Evolutionary conservation across 2,888 invertebrate genomes (phyloP).

Genomic region (Rhamnusium bicolor): DNA sequence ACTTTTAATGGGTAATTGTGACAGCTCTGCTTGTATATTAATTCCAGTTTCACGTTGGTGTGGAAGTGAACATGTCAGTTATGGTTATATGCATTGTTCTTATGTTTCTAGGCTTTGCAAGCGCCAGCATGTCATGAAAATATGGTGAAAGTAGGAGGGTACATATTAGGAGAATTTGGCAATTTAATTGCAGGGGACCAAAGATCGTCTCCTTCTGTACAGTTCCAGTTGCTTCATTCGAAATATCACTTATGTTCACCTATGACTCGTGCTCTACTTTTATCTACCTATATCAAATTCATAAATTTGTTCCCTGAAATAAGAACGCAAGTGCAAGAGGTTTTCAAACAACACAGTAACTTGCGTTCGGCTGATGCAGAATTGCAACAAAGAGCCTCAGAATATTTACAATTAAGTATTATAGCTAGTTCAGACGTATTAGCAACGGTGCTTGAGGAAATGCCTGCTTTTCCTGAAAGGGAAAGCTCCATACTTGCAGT

Average conservation of each 20-base stretch:
- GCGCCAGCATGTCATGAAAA: slow-evolving; percentile 99
- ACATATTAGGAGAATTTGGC: slow-evolving; percentile 99
- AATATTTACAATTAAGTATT: slow-evolving; percentile 96
- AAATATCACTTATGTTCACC: slow-evolving; percentile 99
- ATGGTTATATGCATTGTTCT: no score
- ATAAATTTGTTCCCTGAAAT: slow-evolving; percentile 99
- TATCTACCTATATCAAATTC: slow-evolving; percentile 99
- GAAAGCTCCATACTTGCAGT: slow-evolving; percentile 98
- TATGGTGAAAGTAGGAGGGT: slow-evolving; percentile 99
- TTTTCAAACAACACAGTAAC: slow-evolving; percentile 95
- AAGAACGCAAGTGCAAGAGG: slow-evolving; percentile 92
- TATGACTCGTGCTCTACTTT: slow-evolving; percentile 94
- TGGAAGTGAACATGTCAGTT: no score
- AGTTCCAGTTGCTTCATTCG: slow-evolving; percentile 98
- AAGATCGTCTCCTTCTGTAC: slow-evolving; percentile 96
- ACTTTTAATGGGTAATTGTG: no score
- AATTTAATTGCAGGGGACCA: slow-evolving; percentile 99
- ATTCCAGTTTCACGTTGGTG: no score
- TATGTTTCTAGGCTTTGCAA: slow-evolving; percentile 85
- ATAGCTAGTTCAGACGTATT: slow-evolving; percentile 97
- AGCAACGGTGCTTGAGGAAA: slow-evolving; percentile 98
- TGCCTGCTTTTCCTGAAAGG: slow-evolving; percentile 99
- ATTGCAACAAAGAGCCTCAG: slow-evolving; percentile 97
- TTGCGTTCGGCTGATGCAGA: slow-evolving; percentile 98
- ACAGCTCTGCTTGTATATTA: no score